These are phyloP conservation scores for Euglossa dilemma DNA, from an alignment of 1,140 invertebrate genomes.

Conservation along the genomic window DNA sequence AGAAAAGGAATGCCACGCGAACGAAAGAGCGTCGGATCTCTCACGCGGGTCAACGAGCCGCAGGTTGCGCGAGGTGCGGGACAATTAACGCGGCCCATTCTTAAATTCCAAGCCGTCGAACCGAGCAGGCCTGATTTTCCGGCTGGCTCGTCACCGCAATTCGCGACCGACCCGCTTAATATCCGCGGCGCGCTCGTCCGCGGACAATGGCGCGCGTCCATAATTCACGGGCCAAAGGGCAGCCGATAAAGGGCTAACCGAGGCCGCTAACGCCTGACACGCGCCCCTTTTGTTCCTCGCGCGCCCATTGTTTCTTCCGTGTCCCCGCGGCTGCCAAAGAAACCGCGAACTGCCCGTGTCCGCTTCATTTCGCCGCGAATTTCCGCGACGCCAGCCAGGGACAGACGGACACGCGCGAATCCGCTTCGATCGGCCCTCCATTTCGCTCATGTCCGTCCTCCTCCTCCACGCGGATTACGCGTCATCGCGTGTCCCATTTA, in stretches of 20 bases:
- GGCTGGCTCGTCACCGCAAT: constrained; percentile 27
- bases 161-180: constrained; percentile 55
- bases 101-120: constrained; percentile 45
- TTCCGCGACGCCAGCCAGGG: neutral
- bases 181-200: constrained; percentile 53
- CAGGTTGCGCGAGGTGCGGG: neutral
- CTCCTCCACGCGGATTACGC: constrained; percentile 6
- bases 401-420: neutral
- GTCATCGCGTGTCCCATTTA: constrained; percentile 44
- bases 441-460: constrained; percentile 14
- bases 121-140: constrained; percentile 42
- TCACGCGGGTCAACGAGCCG: constrained; percentile 55
- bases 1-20: neutral
- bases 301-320: constrained; percentile 63
- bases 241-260: constrained; percentile 66
- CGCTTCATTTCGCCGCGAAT: constrained; percentile 35
- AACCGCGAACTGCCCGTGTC: constrained; percentile 28
- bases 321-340: neutral
- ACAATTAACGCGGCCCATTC: constrained; percentile 41
- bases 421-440: constrained; percentile 8
- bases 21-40: constrained; percentile 23
- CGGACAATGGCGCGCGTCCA: constrained; percentile 59
- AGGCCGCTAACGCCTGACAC: constrained; percentile 57
- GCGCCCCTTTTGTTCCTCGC: constrained; percentile 52
- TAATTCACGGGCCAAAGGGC: constrained; percentile 62